Base-by-base conservation (phyloP, 2,113 vertebrate genomes). In the Gopherus evgoodei region DNA sequence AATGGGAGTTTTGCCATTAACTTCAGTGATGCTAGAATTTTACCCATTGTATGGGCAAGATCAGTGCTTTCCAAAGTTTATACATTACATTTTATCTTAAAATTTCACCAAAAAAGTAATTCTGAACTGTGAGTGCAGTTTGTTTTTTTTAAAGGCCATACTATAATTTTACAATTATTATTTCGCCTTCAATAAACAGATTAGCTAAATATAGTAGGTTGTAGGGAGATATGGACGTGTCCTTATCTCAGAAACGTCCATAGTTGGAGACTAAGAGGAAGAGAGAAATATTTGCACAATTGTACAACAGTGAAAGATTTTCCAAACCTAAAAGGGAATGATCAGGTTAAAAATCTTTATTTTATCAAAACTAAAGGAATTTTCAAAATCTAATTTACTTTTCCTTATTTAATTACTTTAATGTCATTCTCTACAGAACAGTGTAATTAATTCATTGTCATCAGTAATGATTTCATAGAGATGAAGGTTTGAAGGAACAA, bases 371-470 rank as follows among this genome's bases (percentile, higher is more conserved):
- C 7, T 65, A 8, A 89, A 35, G 17, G 42, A 78, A 44, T 27
- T 47, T 78, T 78, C 24, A 83, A 86, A 86, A 44, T 12, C 21
- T 50, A 62, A 13, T 5, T 12, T 4, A 22, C 25, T 94, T 83
- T 92, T 96, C 90, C 83, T 93, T 88, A 90, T 90, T 97, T 56
- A 4, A 42, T 35, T 47, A 97, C 96, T 96, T 97, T 94, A 96
- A 78, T 81, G 29, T 83, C 72, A 94, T 96, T 94, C 93, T 93
- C 50, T 84, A 84, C 65, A 96, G 90, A 87, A 82, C 52, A 95
- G 83, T 38, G 59, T 83, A 91, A 94, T 94, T 93, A 96, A 96
- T 96, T 96, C 83, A 96, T 86, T 96, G 89, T 86, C 83, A 89
- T 89, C 95, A 96, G 87, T 42, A 96, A 86, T 86, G 38, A 95